Base-by-base conservation (phyloP, 2,797 vertebrate genomes). In the Dendrocincla tyrannina region DNA sequence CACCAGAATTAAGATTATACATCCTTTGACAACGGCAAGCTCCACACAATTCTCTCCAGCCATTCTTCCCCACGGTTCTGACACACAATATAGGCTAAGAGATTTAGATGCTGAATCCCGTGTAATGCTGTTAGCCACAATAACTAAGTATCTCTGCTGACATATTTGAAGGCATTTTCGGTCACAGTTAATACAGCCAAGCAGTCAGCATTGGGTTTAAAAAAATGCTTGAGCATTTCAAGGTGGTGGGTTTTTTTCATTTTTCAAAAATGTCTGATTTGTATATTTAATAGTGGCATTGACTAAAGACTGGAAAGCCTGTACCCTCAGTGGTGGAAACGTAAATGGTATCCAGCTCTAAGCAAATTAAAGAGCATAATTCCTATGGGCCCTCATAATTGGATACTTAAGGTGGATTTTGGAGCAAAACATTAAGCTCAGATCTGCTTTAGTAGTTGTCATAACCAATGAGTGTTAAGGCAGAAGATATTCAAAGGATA, bases 181-280 rank as follows among this genome's bases (percentile, higher is more conserved):
- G 60, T 76, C 70, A 75, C 67, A 87, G 70, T 87, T 89, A 68
- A 91, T 78, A 90, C 86, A 78, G 62, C 24, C 35, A 73, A 59
- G 32, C 28, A 66, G 22, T 52, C 55, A 33, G 11, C 16, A 58
- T 16, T 23, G 35, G 60, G 46, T 49, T 60, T 44, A 12, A 35
- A 85, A 80, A 73, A 74, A 25, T n/a, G 9, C 13, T 47, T 58
- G 24, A 64, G 49, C 13, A n/a, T 68, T 88, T 28, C 30, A 68
- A 17, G 17, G 7, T 59, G 13, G 6, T 59, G 28, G 3, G 1
- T 0, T 11, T 19, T 41, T 81, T 59, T 18, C 2, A 13, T 52
- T 80, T 85, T 79, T 79, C 35, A 73, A 44, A 73, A 39, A 46
- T 28, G 2, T 52, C 44, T 74, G 17, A 49, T 81, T 84, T 69